Conservation (phyloP, 1,140 invertebrate genomes). For the Ptiloglossa arizonensis region DNA sequence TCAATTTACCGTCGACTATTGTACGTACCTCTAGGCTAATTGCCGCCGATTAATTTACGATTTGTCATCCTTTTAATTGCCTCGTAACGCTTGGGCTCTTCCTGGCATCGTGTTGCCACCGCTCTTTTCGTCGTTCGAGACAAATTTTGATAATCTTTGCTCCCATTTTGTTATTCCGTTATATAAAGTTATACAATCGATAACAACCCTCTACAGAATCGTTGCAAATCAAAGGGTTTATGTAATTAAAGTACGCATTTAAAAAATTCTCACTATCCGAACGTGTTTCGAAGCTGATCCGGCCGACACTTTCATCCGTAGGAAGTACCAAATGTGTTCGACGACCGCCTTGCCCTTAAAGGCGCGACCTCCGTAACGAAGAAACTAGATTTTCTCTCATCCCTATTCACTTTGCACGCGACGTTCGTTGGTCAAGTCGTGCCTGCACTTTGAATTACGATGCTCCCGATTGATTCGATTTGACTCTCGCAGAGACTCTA, state of each 20-base stretch:
- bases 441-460: slow-evolving; percentile 55
- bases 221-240: too few species aligned
- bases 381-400: slow-evolving; percentile 56
- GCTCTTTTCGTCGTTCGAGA: background rate
- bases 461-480: slow-evolving; percentile 63
- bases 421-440: slow-evolving; percentile 13
- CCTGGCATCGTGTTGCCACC: background rate
- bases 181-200: too few species aligned
- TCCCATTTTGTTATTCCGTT: too few species aligned
- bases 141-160: too few species aligned
- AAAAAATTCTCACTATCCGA: too few species aligned
- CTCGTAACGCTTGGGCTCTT: background rate
- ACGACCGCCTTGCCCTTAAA: background rate
- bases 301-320: too few species aligned
- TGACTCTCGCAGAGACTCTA: too few species aligned
- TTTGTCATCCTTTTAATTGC: slow-evolving; percentile 59
- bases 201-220: too few species aligned
- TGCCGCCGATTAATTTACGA: slow-evolving; percentile 45
- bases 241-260: too few species aligned
- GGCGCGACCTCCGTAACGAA: slow-evolving; percentile 51
- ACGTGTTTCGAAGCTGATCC: too few species aligned
- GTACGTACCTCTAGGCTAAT: slow-evolving; percentile 29
- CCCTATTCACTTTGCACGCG: slow-evolving; percentile 38
- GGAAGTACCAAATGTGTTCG: slow-evolving; percentile 6
- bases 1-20: slow-evolving; percentile 59